A percentile compares a stretch with the other conserved stretches of the same genome.
These are phyloP conservation scores for Cheilosia scutellata DNA, from an alignment of 2,888 invertebrate genomes.

Conservation along the genomic window DNA sequence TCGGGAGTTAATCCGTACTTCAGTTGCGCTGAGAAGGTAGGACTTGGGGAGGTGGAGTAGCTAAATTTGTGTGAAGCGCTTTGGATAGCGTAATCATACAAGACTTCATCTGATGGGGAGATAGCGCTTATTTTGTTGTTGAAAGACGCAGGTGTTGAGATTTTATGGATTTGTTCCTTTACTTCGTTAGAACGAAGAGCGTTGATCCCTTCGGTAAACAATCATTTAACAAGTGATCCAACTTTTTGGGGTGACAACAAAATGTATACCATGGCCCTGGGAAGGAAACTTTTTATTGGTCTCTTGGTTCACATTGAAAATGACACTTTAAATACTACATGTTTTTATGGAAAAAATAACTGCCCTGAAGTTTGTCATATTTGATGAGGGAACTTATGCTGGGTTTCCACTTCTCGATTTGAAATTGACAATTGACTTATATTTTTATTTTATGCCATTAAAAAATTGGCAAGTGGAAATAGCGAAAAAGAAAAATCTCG, in stretches of 20 bases:
- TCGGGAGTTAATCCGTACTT: constrained; percentile 55
- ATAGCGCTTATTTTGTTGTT: not conserved
- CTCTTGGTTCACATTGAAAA: too few species aligned
- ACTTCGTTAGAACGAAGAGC: not conserved
- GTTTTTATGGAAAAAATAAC: too few species aligned
- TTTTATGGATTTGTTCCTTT: not conserved
- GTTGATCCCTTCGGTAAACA: constrained; percentile 3
- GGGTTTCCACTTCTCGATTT: too few species aligned
- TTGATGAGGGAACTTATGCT: too few species aligned
- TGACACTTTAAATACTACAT: too few species aligned
- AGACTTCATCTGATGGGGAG: not conserved
- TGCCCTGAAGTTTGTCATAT: too few species aligned
- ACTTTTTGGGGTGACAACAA: not conserved
- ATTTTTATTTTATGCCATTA: too few species aligned
- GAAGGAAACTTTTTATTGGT: not conserved
- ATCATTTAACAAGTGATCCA: not conserved
- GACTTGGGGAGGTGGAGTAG: not conserved
- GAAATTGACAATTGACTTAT: too few species aligned
- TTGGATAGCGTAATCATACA: not conserved
- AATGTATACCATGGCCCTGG: not conserved
- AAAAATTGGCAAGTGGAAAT: too few species aligned
- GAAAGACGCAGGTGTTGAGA: constrained; percentile 7
- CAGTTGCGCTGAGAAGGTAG: constrained; percentile 15
- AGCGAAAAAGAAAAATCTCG: too few species aligned
- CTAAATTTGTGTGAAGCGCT: not conserved